Evolutionary conservation across 2,113 vertebrate genomes (phyloP), one percentile per base, ranked within the genome.

Genomic region (Malurus elegans): DNA sequence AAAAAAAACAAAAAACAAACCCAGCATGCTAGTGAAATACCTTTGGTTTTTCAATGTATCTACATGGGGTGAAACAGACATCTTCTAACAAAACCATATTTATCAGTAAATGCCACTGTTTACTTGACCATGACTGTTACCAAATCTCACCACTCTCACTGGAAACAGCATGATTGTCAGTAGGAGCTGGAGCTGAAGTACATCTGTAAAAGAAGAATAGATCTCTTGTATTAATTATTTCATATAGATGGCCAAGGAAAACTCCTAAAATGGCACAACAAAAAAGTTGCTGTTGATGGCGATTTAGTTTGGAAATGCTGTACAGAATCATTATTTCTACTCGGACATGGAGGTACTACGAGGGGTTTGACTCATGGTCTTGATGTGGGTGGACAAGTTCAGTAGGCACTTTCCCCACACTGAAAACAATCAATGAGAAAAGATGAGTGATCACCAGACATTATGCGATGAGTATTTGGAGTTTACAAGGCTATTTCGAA

Each of bases 1-100:
- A 69, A 71, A 78, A 66, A 44, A 1, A 38, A 38, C 62, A 44
- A 1, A 10, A 2, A 51, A 19, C 6, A 44, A 2, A 2, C 0
- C 4, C 36, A 61, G 11, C 44, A 48, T 76, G 16, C 23, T 54
- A 86, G 31, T 57, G 53, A 70, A 54, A 76, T 62, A 66, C 2
- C 25, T 74, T 71, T 4, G 3, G 13, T 15, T 85, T 85, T 79
- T 76, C 34, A 76, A 34, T n/a, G 12, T 34, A 70, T 17, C 42
- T 51, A 17, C 45, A 29, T 28, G 18, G 24, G 15, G 21, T 70
- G 21, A 92, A 42, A 57, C 6, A 84, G 18, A 81, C 9, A 66
- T 7, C 6, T 56, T 71, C 32, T 79, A 72, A 67, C 6, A 66
- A 81, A 76, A 14, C 5, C 6, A 18, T 28, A 56, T 72, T 79